Evolutionary conservation across 2,888 invertebrate genomes (phyloP).

Genomic region (Drosophila rubida): DNA sequence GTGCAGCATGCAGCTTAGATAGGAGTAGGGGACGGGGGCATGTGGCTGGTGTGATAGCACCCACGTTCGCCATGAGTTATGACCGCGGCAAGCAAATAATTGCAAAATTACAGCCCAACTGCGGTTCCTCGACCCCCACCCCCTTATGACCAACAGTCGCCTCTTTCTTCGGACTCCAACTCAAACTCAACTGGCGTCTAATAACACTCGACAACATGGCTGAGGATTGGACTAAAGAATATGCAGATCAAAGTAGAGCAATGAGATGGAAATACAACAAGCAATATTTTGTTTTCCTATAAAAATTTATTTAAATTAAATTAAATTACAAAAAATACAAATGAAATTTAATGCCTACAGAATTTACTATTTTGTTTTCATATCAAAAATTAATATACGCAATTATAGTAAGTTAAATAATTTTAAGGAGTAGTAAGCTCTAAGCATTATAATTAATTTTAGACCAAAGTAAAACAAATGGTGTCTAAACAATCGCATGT

Average conservation of each 20-base stretch:
- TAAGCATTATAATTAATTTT: too few species aligned
- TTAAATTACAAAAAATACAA: too few species aligned
- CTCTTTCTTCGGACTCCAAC: constrained; percentile 8
- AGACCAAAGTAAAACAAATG: too few species aligned
- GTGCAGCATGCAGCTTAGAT: constrained; percentile 14
- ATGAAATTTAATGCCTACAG: too few species aligned
- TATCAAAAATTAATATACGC: too few species aligned
- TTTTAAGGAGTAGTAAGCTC: too few species aligned
- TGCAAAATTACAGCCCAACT: constrained; percentile 70
- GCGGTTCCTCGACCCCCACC: constrained; percentile 17
- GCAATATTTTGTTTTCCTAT: too few species aligned
- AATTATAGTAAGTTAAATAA: neutral
- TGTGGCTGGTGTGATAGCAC: constrained; percentile 43
- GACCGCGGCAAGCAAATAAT: constrained; percentile 77
- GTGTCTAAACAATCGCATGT: too few species aligned
- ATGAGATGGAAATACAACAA: too few species aligned
- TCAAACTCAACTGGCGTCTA: constrained; percentile 35
- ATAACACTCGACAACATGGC: constrained; percentile 33
- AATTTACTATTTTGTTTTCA: too few species aligned
- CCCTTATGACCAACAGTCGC: constrained; percentile 2
- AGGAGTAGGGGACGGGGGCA: neutral
- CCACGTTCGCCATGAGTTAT: constrained; percentile 71
- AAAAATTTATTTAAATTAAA: too few species aligned
- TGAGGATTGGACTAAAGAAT: neutral
- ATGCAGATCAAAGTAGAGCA: too few species aligned